Evolutionary conservation across 37 sponge, comb jelly and placozoan genomes (phyloP).

Genomic region (Geodia barretti): DNA sequence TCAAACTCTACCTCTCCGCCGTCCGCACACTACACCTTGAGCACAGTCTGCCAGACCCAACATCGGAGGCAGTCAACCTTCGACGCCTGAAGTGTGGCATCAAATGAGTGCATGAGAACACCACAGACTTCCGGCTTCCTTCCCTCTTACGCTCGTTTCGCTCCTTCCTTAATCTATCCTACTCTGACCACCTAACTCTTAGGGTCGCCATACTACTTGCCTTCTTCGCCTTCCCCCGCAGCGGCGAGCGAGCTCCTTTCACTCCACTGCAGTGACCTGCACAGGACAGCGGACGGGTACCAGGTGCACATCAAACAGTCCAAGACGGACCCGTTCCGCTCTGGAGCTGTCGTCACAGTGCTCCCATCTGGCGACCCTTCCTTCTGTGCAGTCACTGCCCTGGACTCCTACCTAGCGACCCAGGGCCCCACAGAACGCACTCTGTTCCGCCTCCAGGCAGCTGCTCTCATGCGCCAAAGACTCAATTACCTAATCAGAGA

Average conservation of each 20-base stretch:
- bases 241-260: too few relatives aligned
- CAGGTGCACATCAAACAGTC: neutral
- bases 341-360: neutral
- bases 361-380: neutral
- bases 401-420: neutral
- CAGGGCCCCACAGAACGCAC: too few relatives aligned
- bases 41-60: constrained; percentile 8
- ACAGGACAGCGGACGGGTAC: neutral
- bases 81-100: neutral
- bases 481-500: neutral
- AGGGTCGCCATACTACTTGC: constrained; percentile 10
- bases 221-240: constrained; percentile 7
- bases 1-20: constrained; percentile 2
- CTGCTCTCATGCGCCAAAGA: neutral
- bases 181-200: neutral
- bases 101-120: neutral
- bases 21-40: constrained; percentile 9
- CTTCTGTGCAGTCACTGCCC: neutral
- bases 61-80: neutral
- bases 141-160: neutral
- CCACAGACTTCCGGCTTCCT: neutral
- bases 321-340: constrained; percentile 6
- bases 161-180: neutral
- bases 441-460: neutral
- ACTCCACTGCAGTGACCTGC: neutral